phyloP scores from a whole-genome alignment of 2,888 invertebrate species.

The Omphaloscelis lunosa region DNA sequence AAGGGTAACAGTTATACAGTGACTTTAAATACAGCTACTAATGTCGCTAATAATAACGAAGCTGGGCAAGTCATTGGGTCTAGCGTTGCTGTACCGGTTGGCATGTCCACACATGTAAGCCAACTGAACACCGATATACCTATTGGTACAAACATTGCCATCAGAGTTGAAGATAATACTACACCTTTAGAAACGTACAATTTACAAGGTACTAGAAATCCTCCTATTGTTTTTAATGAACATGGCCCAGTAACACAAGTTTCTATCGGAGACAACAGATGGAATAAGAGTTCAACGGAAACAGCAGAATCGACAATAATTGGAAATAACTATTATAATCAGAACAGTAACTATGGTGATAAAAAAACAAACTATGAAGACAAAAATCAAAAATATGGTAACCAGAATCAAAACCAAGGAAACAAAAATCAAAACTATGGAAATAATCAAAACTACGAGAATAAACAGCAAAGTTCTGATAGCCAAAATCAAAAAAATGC shows the following conservation, averaged over 20 bases:
- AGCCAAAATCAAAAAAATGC: constrained; percentile 36
- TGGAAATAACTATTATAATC: constrained; percentile 64
- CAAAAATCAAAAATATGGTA: constrained; percentile 41
- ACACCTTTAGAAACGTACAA: constrained; percentile 78
- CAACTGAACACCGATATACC: constrained; percentile 87
- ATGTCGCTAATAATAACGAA: constrained; percentile 80
- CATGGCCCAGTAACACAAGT: constrained; percentile 73
- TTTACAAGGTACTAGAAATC: constrained; percentile 76
- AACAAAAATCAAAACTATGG: constrained; percentile 19
- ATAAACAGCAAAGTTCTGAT: constrained; percentile 35
- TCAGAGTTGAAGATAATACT: constrained; percentile 86
- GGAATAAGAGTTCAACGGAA: constrained; percentile 80
- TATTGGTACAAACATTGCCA: constrained; percentile 88
- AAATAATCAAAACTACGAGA: constrained; percentile 53
- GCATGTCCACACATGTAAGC: constrained; percentile 75
- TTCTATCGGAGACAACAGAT: constrained; percentile 80
- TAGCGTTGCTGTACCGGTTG: constrained; percentile 82
- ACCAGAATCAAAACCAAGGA: constrained; percentile 16
- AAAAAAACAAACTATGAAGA: constrained; percentile 60
- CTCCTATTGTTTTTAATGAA: constrained; percentile 72
- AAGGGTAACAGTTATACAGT: constrained; percentile 82
- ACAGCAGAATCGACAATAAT: constrained; percentile 64
- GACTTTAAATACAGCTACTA: constrained; percentile 84
- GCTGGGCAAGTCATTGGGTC: constrained; percentile 81
- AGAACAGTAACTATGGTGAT: constrained; percentile 57